phyloP scores from a whole-genome alignment of 2,888 invertebrate species.

The Trichacis sp. region DNA sequence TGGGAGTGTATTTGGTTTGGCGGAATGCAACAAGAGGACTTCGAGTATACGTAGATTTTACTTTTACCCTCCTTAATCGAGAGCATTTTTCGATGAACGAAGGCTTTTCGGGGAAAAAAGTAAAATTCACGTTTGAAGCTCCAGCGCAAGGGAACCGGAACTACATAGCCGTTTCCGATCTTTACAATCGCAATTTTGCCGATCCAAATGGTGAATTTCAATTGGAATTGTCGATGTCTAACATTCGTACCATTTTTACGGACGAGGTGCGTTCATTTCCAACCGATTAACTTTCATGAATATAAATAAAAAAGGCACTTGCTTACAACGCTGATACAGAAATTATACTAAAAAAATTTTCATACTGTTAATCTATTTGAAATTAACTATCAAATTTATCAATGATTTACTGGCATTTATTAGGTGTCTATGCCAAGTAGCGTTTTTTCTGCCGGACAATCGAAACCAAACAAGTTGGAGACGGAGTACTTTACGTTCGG shows the following conservation, averaged over 20 bases:
- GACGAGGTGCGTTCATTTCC: conserved; percentile 70
- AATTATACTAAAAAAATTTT: no score
- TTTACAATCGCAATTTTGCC: conserved; percentile 79
- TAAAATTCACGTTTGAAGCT: conserved; percentile 77
- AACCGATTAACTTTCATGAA: no score
- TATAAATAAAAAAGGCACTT: no score
- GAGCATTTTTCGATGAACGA: conserved; percentile 88
- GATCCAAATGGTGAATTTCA: conserved; percentile 86
- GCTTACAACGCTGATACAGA: no score
- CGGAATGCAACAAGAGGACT: conserved; percentile 81
- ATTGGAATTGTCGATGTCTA: conserved; percentile 82
- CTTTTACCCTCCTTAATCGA: conserved; percentile 82
- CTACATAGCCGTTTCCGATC: conserved; percentile 79
- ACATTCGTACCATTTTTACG: conserved; percentile 81
- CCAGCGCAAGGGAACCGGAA: conserved; percentile 81
- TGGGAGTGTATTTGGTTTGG: conserved; percentile 84
- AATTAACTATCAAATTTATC: no score
- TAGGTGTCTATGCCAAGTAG: conserved; percentile 69
- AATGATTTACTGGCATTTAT: neutral
- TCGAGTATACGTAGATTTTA: conserved; percentile 83
- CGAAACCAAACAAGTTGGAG: conserved; percentile 71
- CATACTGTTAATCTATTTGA: no score
- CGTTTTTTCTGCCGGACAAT: conserved; percentile 58
- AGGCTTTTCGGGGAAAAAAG: conserved; percentile 82
- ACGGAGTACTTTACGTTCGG: conserved; percentile 83